These are phyloP conservation scores for Bombus sylvicola DNA, from an alignment of 1,140 invertebrate species.

Conservation along the genomic window DNA sequence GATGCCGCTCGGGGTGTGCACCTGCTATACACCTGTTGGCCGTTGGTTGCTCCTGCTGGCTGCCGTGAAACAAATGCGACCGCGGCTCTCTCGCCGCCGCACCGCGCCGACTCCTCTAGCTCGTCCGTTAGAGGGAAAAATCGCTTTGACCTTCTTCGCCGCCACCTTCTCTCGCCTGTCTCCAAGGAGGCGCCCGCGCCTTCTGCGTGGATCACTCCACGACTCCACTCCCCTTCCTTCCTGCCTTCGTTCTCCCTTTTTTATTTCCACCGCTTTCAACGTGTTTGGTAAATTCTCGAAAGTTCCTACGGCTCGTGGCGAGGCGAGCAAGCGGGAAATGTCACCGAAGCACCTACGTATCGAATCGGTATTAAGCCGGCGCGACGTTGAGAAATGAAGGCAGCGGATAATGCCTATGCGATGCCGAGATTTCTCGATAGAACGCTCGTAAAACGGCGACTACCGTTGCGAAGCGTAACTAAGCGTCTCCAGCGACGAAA, in stretches of 20 bases:
- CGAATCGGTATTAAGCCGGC: not conserved
- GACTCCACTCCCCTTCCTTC: not conserved
- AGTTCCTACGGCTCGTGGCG: not conserved
- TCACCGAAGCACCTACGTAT: not conserved
- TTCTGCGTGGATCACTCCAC: not conserved
- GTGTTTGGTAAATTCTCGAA: not conserved
- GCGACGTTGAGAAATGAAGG: not conserved
- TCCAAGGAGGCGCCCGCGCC: not conserved
- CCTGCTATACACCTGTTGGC: slow-evolving; percentile 79
- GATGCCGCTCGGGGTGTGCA: slow-evolving; percentile 69
- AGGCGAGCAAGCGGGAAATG: not conserved
- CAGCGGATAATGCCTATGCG: not conserved
- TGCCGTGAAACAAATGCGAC: slow-evolving; percentile 55
- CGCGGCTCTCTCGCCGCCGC: slow-evolving; percentile 16
- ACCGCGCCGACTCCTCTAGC: slow-evolving; percentile 39
- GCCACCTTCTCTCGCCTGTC: not conserved
- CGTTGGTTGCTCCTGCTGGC: slow-evolving; percentile 67
- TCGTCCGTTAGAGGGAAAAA: slow-evolving; percentile 60
- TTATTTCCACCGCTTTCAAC: not conserved
- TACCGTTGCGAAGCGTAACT: not conserved
- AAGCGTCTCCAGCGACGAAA: not conserved
- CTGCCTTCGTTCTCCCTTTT: not conserved
- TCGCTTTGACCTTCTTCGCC: slow-evolving; percentile 48
- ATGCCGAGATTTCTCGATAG: not conserved
- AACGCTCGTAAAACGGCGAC: not conserved